Evolutionary conservation across 2,113 vertebrate species (phyloP), one percentile per base, ranked within the genome.

Genomic region (Zeus faber): DNA sequence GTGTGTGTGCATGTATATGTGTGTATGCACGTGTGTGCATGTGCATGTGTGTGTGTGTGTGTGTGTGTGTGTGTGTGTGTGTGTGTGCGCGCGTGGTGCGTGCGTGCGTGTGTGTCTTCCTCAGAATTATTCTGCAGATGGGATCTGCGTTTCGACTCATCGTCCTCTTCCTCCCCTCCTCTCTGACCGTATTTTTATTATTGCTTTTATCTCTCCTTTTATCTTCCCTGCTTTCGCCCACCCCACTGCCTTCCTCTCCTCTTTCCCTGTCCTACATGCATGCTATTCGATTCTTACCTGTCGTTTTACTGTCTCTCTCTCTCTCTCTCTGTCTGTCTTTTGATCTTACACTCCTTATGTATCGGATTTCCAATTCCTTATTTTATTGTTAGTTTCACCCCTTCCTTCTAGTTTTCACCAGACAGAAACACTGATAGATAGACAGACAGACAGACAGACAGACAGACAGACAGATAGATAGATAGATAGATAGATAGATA

Each of bases 101-200:
- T 90, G 88, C 84, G 81, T 88, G 90, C 89, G 89, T 90, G 84
- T 49, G 37, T 85, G 88, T 90, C 92, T 87, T 89, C 80, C 87
- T 86, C 90, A 90, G 92, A 91, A 93, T 93, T 90, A 89, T 91
- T 14, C 92, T 89, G 90, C 93, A 93, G 91, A 88, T 82, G 88
- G 87, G 82, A 89, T 89, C 88, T 92, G 89, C 24, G 77, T 90
- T 92, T 89, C 71, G 64, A 85, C 90, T 88, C 80, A 86, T 85
- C 54, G 84, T 82, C 83, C 87, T 83, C 76, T 80, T 73, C 85
- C 82, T 89, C 88, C 81, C 89, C 89, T 1, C 63, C 65, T 64
- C 59, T 55, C 48, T 63, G n/a, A n/a, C 54, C n/a, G 55, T 41
- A 54, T 65, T 72, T 72, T 70, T 53, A 77, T 81, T 67, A 69